Percentiles rank a stretch among this genome's conserved stretches.
Conservation (phyloP, 2,888 invertebrate species). For the Dexiosoma caninum region DNA sequence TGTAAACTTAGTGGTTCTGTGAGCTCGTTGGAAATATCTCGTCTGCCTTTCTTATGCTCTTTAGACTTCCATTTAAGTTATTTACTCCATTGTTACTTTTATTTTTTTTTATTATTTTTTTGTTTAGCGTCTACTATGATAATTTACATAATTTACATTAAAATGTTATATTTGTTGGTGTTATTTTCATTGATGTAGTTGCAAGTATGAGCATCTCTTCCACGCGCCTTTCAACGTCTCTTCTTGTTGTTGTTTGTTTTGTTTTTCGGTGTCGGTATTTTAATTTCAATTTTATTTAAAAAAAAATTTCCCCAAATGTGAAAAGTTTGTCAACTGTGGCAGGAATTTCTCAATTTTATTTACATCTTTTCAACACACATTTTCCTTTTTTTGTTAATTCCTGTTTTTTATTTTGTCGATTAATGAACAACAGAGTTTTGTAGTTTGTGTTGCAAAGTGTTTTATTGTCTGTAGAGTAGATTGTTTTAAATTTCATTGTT, state of each 20-base stretch:
- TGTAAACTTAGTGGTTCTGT: slow-evolving; percentile 8
- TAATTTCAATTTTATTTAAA: slow-evolving; percentile 31
- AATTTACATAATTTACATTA: slow-evolving; percentile 75
- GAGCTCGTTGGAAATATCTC: slow-evolving; percentile 13
- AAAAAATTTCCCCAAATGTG: slow-evolving; percentile 5
- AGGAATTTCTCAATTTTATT: slow-evolving; percentile 22
- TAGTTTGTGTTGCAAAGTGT: slow-evolving; percentile 45
- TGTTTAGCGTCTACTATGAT: slow-evolving; percentile 70
- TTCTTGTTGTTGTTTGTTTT: background rate
- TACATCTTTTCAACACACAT: slow-evolving; percentile 4
- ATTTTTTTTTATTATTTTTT: background rate
- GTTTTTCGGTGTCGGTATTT: slow-evolving; percentile 19
- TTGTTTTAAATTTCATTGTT: slow-evolving; percentile 52
- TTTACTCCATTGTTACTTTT: background rate
- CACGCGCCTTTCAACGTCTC: slow-evolving; percentile 1
- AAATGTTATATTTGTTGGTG: slow-evolving; percentile 69
- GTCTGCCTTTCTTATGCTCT: slow-evolving; percentile 10
- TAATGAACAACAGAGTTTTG: slow-evolving; percentile 36
- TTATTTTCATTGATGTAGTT: slow-evolving; percentile 52
- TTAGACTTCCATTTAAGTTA: slow-evolving; percentile 25
- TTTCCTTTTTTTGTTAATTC: background rate
- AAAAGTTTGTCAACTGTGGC: slow-evolving; percentile 25
- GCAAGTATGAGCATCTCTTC: slow-evolving; percentile 69
- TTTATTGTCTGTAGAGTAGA: slow-evolving; percentile 55
- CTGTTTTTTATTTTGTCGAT: background rate